Evolutionary conservation across 2,113 vertebrate species (phyloP), one percentile per base, ranked within the genome.

Genomic region (Phylloscopus trochiloides): DNA sequence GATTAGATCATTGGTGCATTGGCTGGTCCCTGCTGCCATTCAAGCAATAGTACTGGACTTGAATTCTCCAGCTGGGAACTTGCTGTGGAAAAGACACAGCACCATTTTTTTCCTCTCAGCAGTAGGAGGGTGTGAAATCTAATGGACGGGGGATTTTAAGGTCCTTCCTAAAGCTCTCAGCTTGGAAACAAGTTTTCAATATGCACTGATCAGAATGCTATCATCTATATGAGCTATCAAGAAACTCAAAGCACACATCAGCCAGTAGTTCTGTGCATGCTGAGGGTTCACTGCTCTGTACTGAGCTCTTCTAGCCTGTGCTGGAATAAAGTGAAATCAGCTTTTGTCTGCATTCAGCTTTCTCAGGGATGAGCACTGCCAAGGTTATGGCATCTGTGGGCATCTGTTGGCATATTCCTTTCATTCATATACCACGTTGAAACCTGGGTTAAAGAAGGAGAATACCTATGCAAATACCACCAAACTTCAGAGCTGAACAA

Each of bases 191-290:
- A 8, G 26, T 55, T 63, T 65, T 48, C 10, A 36, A 4, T 7
- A 40, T 6, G 17, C 51, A 81, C 12, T 0, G 0, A 21, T 29
- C 22, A 12, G 7, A 31, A 38, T 36, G 14, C 51, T 31, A 2
- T 32, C 24, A 25, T 40, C 42, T 29, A 1, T 10, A 5, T 3
- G 7, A 86, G 34, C 16, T 73, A 24, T 15, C 26, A 67, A 70
- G 45, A 62, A 89, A 36, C 8, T 26, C 31, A 68, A 43, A 47
- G 28, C 24, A 82, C 12, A 6, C 21, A 40, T 21, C 32, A 55
- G 26, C 12, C 68, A 10, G 16, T 6, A 25, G 19, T 26, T 67
- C 55, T 38, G 24, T 59, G 43, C 8, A 5, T 26, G 32, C 61
- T 91, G 51, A 63, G 31, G 5, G 6, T 32, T 59, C 29, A 5